phyloP scores from a whole-genome alignment of 1,140 invertebrate genomes.

The Temnothorax longispinosus region DNA sequence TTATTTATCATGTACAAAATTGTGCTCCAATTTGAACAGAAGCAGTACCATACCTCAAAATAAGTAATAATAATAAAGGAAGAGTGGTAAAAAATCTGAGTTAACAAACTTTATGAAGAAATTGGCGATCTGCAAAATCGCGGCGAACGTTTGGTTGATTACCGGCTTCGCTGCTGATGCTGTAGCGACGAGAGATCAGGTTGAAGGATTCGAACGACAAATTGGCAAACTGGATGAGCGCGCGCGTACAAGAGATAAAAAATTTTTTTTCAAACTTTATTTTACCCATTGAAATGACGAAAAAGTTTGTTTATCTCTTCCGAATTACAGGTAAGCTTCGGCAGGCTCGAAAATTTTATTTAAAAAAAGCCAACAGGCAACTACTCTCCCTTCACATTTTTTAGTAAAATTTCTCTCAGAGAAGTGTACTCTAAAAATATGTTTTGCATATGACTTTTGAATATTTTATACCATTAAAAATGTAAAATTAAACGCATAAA shows the following conservation, averaged over 20 bases:
- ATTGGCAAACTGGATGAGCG: slow-evolving; percentile 92
- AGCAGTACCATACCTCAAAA: background rate
- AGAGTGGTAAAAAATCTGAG: slow-evolving; percentile 72
- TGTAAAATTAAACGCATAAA: background rate
- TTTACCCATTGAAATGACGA: background rate
- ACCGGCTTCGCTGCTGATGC: slow-evolving; percentile 93
- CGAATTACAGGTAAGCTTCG: background rate
- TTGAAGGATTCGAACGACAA: slow-evolving; percentile 92
- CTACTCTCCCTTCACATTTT: background rate
- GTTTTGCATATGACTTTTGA: background rate
- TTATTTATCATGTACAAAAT: slow-evolving; percentile 11
- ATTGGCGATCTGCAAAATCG: slow-evolving; percentile 90
- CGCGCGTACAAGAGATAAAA: slow-evolving; percentile 89
- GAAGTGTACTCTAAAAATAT: background rate
- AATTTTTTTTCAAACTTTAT: background rate
- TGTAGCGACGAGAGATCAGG: slow-evolving; percentile 92
- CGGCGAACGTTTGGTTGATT: slow-evolving; percentile 92
- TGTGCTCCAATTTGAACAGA: background rate
- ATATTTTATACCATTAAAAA: background rate
- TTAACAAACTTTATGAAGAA: slow-evolving; percentile 89
- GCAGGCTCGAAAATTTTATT: background rate
- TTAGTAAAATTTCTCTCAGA: background rate
- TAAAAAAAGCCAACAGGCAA: background rate
- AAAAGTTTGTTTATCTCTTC: background rate
- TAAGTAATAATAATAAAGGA: background rate